Percentiles rank a stretch among this genome's conserved stretches.
phyloP scores from a whole-genome alignment of 2,113 vertebrate genomes.

The Sakesphorus luctuosus region DNA sequence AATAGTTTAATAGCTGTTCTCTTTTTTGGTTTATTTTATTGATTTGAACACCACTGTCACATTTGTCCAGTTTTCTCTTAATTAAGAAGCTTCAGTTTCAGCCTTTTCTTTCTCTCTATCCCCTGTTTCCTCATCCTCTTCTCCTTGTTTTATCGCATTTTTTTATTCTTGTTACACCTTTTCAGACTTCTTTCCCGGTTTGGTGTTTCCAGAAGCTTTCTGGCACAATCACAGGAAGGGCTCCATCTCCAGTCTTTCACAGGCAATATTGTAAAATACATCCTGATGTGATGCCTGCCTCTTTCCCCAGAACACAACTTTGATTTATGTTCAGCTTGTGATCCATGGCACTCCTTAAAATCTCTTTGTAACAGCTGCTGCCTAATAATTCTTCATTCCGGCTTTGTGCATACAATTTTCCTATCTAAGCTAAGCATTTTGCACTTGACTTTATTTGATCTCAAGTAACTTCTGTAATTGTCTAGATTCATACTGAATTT shows the following conservation, averaged over 20 bases:
- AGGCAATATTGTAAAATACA: background rate
- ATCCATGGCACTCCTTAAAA: background rate
- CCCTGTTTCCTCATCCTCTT: background rate
- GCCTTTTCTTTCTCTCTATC: background rate
- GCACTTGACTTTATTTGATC: background rate
- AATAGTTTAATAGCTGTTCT: background rate
- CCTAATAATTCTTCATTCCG: background rate
- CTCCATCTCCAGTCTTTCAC: background rate
- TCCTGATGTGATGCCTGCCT: background rate
- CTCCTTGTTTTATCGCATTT: background rate
- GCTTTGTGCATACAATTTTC: background rate
- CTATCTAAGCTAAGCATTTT: background rate
- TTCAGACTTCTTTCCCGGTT: background rate
- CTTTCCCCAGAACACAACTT: background rate
- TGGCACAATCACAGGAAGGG: background rate
- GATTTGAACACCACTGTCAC: background rate
- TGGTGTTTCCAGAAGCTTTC: background rate
- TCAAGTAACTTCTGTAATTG: background rate
- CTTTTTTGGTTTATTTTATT: background rate
- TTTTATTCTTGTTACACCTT: background rate
- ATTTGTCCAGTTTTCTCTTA: background rate
- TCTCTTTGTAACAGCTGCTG: background rate
- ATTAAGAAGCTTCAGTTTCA: background rate
- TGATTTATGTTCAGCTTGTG: background rate
- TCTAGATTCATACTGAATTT: background rate